These are phyloP conservation scores for Malthinus seriepunctatus DNA, from an alignment of 2,888 invertebrate species.

Conservation along the genomic window DNA sequence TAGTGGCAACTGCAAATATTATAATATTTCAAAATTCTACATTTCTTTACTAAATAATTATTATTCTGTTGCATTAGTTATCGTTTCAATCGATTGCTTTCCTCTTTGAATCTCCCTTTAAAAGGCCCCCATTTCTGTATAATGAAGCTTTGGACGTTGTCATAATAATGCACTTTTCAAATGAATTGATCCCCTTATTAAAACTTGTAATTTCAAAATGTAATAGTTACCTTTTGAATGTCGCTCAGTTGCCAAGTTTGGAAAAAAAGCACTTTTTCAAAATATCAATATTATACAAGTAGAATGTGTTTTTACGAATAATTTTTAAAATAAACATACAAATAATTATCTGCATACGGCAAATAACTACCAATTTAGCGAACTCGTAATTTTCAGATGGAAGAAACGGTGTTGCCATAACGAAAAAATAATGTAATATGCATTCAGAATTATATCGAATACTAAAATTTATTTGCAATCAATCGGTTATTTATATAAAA, in stretches of 20 bases:
- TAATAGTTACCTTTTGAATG: neutral
- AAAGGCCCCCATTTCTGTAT: no score
- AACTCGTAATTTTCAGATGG: neutral
- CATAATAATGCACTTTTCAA: no score
- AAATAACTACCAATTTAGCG: conserved; percentile 2
- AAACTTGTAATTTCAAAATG: no score
- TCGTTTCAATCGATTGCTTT: no score
- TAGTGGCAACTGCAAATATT: no score
- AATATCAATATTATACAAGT: conserved; percentile 8
- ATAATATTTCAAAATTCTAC: no score
- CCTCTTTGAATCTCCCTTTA: no score
- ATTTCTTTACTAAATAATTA: no score
- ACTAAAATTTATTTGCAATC: neutral
- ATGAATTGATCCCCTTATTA: no score
- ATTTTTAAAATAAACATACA: neutral
- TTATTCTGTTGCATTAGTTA: no score
- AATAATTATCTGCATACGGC: conserved; percentile 9
- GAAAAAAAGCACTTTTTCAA: conserved; percentile 9
- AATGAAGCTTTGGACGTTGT: no score
- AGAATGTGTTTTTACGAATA: conserved; percentile 8
- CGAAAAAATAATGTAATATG: neutral
- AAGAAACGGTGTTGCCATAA: conserved; percentile 14
- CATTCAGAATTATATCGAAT: neutral
- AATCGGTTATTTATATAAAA: neutral
- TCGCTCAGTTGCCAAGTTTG: conserved; percentile 6